phyloP scores from a whole-genome alignment of 2,797 vertebrate species.

The Enteromius paludinosus region DNA sequence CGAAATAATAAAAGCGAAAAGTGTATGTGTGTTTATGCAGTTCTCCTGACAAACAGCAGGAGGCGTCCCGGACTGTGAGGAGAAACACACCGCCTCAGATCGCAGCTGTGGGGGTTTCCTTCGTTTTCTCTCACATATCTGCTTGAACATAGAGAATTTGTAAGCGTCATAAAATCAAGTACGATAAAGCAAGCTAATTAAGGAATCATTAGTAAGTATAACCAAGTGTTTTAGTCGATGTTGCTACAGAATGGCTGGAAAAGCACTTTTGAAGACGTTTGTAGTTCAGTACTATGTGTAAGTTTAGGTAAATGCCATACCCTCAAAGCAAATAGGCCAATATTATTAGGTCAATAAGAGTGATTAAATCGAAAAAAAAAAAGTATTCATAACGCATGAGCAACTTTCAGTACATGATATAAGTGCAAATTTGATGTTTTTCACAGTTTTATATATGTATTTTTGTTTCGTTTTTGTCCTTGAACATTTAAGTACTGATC shows the following conservation, averaged over 20 bases:
- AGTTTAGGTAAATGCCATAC: neutral
- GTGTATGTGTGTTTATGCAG: slow-evolving; percentile 20
- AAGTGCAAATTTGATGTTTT: neutral
- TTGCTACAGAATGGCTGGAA: neutral
- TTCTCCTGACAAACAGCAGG: slow-evolving; percentile 61
- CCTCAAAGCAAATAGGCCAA: neutral
- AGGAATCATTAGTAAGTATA: neutral
- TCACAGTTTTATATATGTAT: neutral
- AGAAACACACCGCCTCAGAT: neutral
- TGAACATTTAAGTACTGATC: no score
- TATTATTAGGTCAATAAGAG: neutral
- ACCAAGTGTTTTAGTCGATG: neutral
- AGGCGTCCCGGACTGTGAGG: slow-evolving; percentile 51
- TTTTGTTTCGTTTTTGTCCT: no score
- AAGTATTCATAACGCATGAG: neutral
- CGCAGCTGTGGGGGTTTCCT: slow-evolving; percentile 17
- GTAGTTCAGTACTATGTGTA: neutral
- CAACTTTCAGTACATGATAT: neutral
- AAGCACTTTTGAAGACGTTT: neutral
- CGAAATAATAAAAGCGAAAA: neutral
- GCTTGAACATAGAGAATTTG: neutral
- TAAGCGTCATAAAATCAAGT: neutral
- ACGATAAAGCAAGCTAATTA: neutral
- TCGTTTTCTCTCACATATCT: neutral
- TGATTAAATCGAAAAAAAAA: neutral